Conservation (phyloP, 2,797 vertebrate genomes). For the Gephyroberyx darwinii region DNA sequence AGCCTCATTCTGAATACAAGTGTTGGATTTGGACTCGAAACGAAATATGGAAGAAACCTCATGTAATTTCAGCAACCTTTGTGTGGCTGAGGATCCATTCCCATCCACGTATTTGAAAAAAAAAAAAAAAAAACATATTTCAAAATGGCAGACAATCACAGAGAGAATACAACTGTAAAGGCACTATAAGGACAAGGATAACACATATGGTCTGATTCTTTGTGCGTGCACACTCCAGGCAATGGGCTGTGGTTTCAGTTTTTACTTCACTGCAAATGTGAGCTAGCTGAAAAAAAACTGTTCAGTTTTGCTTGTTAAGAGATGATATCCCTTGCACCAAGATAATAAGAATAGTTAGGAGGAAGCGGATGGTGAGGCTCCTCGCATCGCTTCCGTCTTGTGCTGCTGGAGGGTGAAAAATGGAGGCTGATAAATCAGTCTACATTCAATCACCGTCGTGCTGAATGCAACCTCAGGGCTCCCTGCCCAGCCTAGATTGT, state of each 20-base stretch:
- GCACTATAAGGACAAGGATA: slow-evolving; percentile 60
- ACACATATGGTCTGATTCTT: slow-evolving; percentile 41
- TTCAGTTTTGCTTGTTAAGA: slow-evolving; percentile 36
- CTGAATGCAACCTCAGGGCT: slow-evolving; percentile 60
- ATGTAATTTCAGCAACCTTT: not conserved
- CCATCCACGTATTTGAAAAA: slow-evolving; percentile 28
- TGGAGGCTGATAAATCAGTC: slow-evolving; percentile 71
- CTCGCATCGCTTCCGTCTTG: slow-evolving; percentile 43
- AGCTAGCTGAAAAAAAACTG: slow-evolving; percentile 35
- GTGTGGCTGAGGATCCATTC: not conserved
- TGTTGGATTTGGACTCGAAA: slow-evolving; percentile 9
- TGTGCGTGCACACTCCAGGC: not conserved
- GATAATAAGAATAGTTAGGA: slow-evolving; percentile 36
- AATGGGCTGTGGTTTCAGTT: slow-evolving; percentile 21
- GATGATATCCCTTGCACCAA: slow-evolving; percentile 36
- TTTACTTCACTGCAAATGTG: slow-evolving; percentile 9
- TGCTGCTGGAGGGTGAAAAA: slow-evolving; percentile 68
- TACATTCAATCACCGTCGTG: slow-evolving; percentile 57
- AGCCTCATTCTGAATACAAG: slow-evolving; percentile 41
- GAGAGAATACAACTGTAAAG: slow-evolving; percentile 57
- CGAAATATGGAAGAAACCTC: not conserved
- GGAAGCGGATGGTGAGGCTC: slow-evolving; percentile 46
- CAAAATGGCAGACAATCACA: slow-evolving; percentile 80
- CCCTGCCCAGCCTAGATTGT: slow-evolving; percentile 37
- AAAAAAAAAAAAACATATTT: slow-evolving; percentile 50